These are phyloP conservation scores for Mormyrus hasselquistii DNA, from an alignment of 2,797 vertebrate genomes.

Conservation along the genomic window DNA sequence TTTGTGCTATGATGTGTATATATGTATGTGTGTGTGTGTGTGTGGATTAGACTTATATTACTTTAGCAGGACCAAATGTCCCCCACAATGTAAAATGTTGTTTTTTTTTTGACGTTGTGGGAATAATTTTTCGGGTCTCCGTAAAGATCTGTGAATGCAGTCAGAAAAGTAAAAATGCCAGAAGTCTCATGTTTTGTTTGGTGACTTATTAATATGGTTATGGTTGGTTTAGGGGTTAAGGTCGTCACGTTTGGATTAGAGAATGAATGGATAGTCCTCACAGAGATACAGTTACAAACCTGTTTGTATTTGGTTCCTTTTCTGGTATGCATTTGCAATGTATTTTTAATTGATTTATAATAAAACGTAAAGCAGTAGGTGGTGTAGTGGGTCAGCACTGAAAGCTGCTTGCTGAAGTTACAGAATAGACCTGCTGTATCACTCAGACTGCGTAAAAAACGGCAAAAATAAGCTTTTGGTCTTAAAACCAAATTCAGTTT, in stretches of 20 bases:
- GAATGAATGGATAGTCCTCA: neutral
- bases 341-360: neutral
- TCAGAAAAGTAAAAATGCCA: neutral
- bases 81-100: neutral
- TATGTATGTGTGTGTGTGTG: neutral
- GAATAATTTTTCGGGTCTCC: neutral
- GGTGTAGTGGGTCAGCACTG: neutral
- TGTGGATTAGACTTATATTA: neutral
- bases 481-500: neutral
- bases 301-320: neutral
- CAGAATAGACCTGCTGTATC: neutral
- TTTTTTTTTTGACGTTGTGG: neutral
- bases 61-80: neutral
- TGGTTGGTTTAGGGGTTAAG: neutral
- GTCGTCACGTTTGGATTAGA: neutral
- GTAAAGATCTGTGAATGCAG: neutral
- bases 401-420: neutral
- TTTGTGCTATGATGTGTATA: neutral
- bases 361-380: neutral
- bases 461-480: neutral
- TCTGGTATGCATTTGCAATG: neutral
- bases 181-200: neutral
- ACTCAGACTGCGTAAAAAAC: neutral
- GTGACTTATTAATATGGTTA: neutral
- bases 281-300: neutral